Evolutionary conservation across 1,140 invertebrate genomes (phyloP).

Genomic region (Phocides pigmalion): DNA sequence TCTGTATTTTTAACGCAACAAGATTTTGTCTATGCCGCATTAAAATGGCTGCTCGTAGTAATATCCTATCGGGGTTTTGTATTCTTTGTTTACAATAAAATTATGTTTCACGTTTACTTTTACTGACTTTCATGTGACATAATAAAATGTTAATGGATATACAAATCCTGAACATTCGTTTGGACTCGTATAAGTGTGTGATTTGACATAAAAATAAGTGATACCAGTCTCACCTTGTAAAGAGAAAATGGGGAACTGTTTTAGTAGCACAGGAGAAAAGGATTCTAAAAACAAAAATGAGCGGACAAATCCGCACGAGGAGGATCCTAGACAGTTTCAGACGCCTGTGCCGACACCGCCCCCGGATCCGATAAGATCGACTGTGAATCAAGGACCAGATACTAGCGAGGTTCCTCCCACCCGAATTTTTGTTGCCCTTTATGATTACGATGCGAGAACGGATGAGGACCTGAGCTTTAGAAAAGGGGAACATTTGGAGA

Average conservation of each 20-base stretch:
- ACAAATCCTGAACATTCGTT: conserved; percentile 67
- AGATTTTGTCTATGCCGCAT: conserved; percentile 65
- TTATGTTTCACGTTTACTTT: conserved; percentile 62
- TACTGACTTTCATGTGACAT: conserved; percentile 73
- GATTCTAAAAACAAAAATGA: conserved; percentile 87
- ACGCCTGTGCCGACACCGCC: conserved; percentile 87
- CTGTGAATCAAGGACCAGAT: conserved; percentile 74
- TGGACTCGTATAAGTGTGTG: conserved; percentile 74
- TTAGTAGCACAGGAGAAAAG: conserved; percentile 87
- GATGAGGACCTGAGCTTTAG: conserved; percentile 99
- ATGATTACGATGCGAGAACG: conserved; percentile 99
- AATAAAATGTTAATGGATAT: conserved; percentile 80
- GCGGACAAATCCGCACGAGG: conserved; percentile 86
- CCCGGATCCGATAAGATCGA: conserved; percentile 86
- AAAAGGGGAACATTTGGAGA: conserved; percentile 99
- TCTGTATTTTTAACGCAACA: conserved; percentile 25
- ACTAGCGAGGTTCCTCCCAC: conserved; percentile 86
- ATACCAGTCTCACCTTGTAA: conserved; percentile 80
- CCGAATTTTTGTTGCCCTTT: conserved; percentile 98
- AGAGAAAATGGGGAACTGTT: conserved; percentile 89
- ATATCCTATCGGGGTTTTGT: conserved; percentile 73
- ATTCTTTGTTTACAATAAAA: conserved; percentile 82
- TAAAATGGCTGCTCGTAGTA: conserved; percentile 77
- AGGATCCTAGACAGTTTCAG: conserved; percentile 85
- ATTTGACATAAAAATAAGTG: conserved; percentile 81